Conservation (phyloP, 2,113 vertebrate genomes). For the Morone chrysops region DNA sequence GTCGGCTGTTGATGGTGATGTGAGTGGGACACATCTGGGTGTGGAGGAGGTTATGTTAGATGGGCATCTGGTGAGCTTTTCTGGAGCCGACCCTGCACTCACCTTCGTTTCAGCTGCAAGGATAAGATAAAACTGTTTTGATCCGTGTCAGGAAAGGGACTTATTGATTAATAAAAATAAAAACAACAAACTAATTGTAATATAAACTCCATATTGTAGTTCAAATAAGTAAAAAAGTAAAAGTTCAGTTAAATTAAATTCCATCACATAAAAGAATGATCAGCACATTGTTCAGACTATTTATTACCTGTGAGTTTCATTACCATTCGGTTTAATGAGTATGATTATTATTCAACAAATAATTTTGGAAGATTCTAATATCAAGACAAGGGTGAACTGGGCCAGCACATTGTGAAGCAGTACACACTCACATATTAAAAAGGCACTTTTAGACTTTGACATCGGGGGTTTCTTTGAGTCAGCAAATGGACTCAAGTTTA, state of each 20-base stretch:
- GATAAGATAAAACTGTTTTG: neutral
- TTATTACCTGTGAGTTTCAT: neutral
- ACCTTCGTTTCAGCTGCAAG: constrained; percentile 62
- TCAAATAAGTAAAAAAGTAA: neutral
- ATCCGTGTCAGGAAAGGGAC: neutral
- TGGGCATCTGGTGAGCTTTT: constrained; percentile 33
- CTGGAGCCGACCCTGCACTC: neutral
- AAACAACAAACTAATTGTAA: neutral
- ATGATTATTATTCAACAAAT: neutral
- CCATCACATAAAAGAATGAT: neutral
- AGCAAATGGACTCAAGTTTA: constrained; percentile 90
- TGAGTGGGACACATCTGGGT: constrained; percentile 58
- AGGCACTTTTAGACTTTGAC: constrained; percentile 88
- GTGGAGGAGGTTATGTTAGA: constrained; percentile 46
- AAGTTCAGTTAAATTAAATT: neutral
- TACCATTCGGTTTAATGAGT: neutral
- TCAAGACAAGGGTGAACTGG: neutral
- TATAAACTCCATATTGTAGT: neutral
- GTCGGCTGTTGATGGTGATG: constrained; percentile 75
- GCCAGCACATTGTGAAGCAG: neutral
- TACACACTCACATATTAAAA: constrained; percentile 87
- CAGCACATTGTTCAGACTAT: neutral
- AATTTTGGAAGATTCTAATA: neutral
- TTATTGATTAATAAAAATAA: neutral
- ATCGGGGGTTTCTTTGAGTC: constrained; percentile 87